Conservation (phyloP, 2,797 vertebrate genomes). For the Nannoperca australis region DNA sequence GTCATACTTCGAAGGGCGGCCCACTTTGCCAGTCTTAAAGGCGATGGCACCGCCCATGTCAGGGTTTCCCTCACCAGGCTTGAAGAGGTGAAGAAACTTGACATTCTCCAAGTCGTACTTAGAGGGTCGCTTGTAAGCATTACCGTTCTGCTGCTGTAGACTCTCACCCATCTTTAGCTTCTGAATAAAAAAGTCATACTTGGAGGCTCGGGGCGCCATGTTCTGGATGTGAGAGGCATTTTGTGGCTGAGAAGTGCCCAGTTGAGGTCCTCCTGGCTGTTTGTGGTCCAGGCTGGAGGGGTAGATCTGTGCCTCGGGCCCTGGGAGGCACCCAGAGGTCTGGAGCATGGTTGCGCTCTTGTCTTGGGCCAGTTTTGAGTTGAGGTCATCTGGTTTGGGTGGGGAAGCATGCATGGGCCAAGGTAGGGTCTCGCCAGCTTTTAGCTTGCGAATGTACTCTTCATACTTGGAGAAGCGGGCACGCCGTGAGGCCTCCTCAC, state of each 20-base stretch:
- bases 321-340: conserved; percentile 82
- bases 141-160: conserved; percentile 94
- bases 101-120: conserved; percentile 99
- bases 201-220: conserved; percentile 93
- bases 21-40: conserved; percentile 98
- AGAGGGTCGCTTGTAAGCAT: conserved; percentile 95
- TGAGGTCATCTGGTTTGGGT: conserved; percentile 89
- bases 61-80: conserved; percentile 95
- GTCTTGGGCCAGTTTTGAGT: conserved; percentile 87
- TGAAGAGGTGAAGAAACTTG: conserved; percentile 98
- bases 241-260: conserved; percentile 80
- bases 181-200: conserved; percentile 99
- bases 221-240: conserved; percentile 92
- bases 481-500: conserved; percentile 92
- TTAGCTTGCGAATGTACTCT: conserved; percentile 98
- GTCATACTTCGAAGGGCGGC: conserved; percentile 98
- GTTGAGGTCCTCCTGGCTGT: conserved; percentile 86
- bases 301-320: conserved; percentile 86
- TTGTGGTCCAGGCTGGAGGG: conserved; percentile 90
- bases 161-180: conserved; percentile 96
- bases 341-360: conserved; percentile 87
- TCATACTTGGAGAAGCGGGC: conserved; percentile 98
- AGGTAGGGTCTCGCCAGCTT: conserved; percentile 93
- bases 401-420: conserved; percentile 89
- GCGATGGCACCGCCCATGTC: conserved; percentile 99